These are phyloP conservation scores for Prionailurus viverrinus DNA, from an alignment of 2,113 vertebrate genomes.

Conservation along the genomic window DNA sequence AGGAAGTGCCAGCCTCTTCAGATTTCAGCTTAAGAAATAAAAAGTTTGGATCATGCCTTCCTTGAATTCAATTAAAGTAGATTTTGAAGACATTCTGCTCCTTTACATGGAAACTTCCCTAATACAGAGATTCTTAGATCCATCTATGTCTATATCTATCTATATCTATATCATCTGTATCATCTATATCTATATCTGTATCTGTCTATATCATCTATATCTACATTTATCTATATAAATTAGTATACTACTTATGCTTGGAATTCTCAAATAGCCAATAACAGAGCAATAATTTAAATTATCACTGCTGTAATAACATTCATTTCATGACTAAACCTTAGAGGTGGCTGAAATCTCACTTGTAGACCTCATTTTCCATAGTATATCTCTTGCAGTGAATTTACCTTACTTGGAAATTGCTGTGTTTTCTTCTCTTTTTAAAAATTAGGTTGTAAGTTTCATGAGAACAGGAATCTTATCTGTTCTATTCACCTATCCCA, in stretches of 20 bases:
- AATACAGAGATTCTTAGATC: neutral
- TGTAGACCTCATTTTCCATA: neutral
- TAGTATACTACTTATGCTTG: neutral
- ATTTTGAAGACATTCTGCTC: conserved; percentile 23
- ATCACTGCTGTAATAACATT: conserved; percentile 15
- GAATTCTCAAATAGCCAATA: conserved; percentile 37
- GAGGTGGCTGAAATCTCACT: neutral
- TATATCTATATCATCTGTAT: too few species aligned
- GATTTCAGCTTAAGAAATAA: conserved; percentile 1
- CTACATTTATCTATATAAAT: neutral
- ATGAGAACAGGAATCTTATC: neutral
- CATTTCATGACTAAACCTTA: neutral
- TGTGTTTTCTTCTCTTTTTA: neutral
- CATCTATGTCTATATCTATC: neutral
- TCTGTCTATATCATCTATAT: too few species aligned
- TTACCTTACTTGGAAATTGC: neutral
- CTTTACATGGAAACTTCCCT: conserved; percentile 31
- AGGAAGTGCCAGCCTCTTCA: neutral
- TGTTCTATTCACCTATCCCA: neutral
- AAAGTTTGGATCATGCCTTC: conserved; percentile 3
- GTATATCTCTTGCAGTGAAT: neutral
- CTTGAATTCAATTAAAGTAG: neutral
- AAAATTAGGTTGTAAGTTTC: neutral
- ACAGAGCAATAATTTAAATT: conserved; percentile 5
- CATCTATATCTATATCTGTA: too few species aligned